Evolutionary conservation across 2,888 invertebrate genomes (phyloP).

Genomic region (Ormyrus labotus): DNA sequence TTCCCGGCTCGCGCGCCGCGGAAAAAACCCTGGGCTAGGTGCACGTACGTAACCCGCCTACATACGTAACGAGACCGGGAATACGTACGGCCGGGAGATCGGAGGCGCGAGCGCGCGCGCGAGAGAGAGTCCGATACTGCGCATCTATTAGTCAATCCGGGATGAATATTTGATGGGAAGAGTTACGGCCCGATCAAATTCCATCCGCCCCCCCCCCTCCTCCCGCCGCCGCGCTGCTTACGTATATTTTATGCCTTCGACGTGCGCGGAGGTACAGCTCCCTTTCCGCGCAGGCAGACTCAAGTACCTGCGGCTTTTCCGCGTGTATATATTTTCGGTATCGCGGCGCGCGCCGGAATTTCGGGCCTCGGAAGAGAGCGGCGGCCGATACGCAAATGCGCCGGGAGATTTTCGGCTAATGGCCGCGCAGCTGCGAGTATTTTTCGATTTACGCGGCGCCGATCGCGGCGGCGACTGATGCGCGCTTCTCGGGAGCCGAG

Average conservation of each 20-base stretch:
- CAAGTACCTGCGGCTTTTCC: slow-evolving; percentile 13
- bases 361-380: background rate
- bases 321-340: slow-evolving; percentile 23
- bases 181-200: slow-evolving; percentile 69
- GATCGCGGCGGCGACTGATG: too few relatives aligned
- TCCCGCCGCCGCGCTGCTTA: background rate
- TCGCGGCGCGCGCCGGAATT: background rate
- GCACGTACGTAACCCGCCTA: slow-evolving; percentile 27
- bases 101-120: background rate
- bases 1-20: background rate
- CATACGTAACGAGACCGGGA: slow-evolving; percentile 41
- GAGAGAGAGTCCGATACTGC: slow-evolving; percentile 54
- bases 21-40: background rate
- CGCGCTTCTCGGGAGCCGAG: too few relatives aligned
- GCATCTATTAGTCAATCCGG: slow-evolving; percentile 68
- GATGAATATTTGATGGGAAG: slow-evolving; percentile 69
- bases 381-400: too few relatives aligned
- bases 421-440: too few relatives aligned
- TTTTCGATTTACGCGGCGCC: too few relatives aligned
- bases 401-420: too few relatives aligned
- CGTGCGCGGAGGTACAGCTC: background rate
- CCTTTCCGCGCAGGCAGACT: background rate
- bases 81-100: background rate
- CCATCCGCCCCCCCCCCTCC: slow-evolving; percentile 42
- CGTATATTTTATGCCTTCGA: background rate